These are phyloP conservation scores for Lissonota sp. DNA, from an alignment of 2,888 invertebrate species.

Conservation along the genomic window DNA sequence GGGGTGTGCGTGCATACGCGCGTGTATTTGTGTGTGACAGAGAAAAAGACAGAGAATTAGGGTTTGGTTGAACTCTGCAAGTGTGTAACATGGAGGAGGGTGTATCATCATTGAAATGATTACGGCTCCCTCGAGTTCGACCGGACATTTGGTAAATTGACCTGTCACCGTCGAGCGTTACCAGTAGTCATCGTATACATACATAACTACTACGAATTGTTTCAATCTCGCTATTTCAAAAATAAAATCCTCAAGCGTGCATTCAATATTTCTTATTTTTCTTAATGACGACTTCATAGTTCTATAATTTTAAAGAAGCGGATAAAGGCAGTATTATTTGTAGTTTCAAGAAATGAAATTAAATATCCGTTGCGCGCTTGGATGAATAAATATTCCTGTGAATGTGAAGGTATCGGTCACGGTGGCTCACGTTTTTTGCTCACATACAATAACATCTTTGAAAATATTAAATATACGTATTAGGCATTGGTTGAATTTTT, in stretches of 20 bases:
- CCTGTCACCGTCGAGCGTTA: conserved; percentile 72
- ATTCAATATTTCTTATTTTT: conserved; percentile 10
- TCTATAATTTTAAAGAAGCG: too few species aligned
- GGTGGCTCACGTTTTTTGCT: too few species aligned
- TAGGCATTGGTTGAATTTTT: conserved; percentile 5
- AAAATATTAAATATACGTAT: conserved; percentile 10
- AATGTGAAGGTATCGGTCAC: too few species aligned
- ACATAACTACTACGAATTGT: conserved; percentile 57
- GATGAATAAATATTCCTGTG: too few species aligned
- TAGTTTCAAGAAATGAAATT: too few species aligned
- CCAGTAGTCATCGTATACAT: conserved; percentile 6
- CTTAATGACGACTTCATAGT: not conserved
- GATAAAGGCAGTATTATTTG: too few species aligned
- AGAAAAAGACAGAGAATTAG: conserved; percentile 45
- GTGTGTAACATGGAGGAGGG: conserved; percentile 71
- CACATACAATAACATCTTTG: not conserved
- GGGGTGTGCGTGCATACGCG: not conserved
- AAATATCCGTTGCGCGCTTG: too few species aligned
- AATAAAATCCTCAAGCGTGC: conserved; percentile 7
- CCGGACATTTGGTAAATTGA: conserved; percentile 83
- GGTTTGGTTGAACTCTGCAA: not conserved
- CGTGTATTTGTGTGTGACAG: not conserved
- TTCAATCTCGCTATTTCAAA: conserved; percentile 46
- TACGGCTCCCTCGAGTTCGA: conserved; percentile 79
- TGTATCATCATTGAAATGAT: conserved; percentile 81